These are phyloP conservation scores for Trissonchulus sp. DNA, from an alignment of 2,888 invertebrate genomes.

Conservation along the genomic window DNA sequence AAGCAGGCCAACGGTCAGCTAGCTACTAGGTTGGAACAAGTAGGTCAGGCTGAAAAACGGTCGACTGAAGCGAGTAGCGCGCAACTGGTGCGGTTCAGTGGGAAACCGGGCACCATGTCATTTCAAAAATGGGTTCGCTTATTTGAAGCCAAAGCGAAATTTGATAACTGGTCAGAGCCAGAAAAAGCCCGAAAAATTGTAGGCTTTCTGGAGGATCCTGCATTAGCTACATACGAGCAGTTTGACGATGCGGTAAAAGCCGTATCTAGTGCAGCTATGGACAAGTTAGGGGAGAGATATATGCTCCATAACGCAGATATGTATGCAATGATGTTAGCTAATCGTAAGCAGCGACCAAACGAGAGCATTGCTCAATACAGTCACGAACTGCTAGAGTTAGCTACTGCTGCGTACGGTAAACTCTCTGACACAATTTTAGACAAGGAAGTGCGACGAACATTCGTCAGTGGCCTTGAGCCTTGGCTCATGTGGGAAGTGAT, in stretches of 20 bases:
- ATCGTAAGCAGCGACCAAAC: not conserved
- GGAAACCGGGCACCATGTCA: not conserved
- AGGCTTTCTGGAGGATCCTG: no score
- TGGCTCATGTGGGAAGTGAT: no score
- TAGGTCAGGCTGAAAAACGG: not conserved
- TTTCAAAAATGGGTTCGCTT: slow-evolving; percentile 1
- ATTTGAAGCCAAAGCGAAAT: no score
- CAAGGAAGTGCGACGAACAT: not conserved
- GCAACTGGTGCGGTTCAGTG: no score
- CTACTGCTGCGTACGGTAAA: not conserved
- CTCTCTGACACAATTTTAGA: not conserved
- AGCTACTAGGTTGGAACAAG: no score
- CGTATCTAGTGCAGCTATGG: not conserved
- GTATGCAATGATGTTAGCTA: not conserved
- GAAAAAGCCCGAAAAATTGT: no score
- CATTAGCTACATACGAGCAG: no score
- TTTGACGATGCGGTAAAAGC: no score
- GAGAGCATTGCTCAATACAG: no score
- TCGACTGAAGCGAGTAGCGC: not conserved
- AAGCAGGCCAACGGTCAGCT: not conserved
- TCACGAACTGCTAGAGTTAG: no score
- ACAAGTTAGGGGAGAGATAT: not conserved
- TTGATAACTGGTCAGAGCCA: no score
- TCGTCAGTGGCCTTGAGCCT: slow-evolving; percentile 1
- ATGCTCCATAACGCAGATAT: not conserved